Evolutionary conservation across 2,888 invertebrate genomes (phyloP), one percentile per base, ranked within the genome.

Genomic region (Campoletis raptor): DNA sequence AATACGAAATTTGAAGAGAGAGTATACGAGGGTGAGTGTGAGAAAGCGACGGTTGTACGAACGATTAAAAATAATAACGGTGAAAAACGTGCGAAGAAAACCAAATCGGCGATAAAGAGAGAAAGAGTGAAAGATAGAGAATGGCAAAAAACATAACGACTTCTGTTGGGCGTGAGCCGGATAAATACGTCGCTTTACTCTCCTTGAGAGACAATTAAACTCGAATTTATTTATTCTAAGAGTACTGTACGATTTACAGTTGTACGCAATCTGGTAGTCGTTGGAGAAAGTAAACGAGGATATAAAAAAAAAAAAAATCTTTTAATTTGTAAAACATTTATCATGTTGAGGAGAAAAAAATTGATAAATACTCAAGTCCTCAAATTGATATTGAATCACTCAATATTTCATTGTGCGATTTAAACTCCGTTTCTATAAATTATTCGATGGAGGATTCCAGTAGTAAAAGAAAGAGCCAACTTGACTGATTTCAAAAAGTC

Each of bases 41-140:
- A 48, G 64, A 48, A 54, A 57, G 36, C 72, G 64, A 72, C 52
- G 81, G 57, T 81, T 78, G 77, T 77, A 81, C 81, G 77, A 73
- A 77, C 86, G 80, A 86, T 86, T 86, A 86, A 86, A 86, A 86
- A 86, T 86, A 86, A 86, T 73, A 86, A 77, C 73, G 81, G 57
- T 54, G 66, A 73, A 57, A 81, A 74, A 85, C 86, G 83, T 86
- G 86, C 72, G 77, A 83, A 61, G 83, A 83, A 83, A 86, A 73
- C 79, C 24, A 83, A 89, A 86, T 85, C 76, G 77, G 70, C 69
- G 54, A 69, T 3, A 42, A n/a, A 82, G 54, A 78, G 45, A 87
- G 77, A 87, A 85, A 85, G 21, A 87, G 83, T 86, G 72, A 70
- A 70, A 82, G 82, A 85, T 82, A 81, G 85, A 88, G 74, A 64